Evolutionary conservation across 2,888 invertebrate species (phyloP).

Genomic region (Piscicola geometra): DNA sequence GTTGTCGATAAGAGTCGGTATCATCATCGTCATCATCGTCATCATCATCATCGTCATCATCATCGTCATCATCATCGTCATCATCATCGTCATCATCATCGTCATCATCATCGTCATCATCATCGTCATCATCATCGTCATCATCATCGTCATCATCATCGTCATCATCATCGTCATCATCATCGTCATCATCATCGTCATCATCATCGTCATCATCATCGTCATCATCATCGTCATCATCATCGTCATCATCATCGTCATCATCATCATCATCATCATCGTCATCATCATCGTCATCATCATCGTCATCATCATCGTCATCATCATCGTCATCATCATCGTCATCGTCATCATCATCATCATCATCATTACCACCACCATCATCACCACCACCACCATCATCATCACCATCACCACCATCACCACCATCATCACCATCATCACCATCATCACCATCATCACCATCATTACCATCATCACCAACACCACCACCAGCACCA

Average conservation of each 20-base stretch:
- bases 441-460: conserved; percentile 35
- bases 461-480: conserved; percentile 38
- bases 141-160: conserved; percentile 3
- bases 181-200: conserved; percentile 16
- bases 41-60: conserved; percentile 38
- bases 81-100: conserved; percentile 24
- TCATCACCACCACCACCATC: conserved; percentile 17
- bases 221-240: conserved; percentile 34
- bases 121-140: conserved; percentile 18
- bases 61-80: conserved; percentile 35
- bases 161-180: conserved; percentile 22
- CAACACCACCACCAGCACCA: conserved; percentile 27
- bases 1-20: not conserved
- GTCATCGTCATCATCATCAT: conserved; percentile 30
- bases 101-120: conserved; percentile 10
- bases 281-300: conserved; percentile 22
- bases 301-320: conserved; percentile 26
- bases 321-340: conserved; percentile 29
- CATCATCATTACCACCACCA: conserved; percentile 28
- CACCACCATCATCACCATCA: conserved; percentile 16
- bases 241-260: conserved; percentile 34
- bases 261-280: conserved; percentile 34
- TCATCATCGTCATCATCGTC: conserved; percentile 25
- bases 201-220: conserved; percentile 17
- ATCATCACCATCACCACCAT: not conserved